Conservation (phyloP, 2,888 invertebrate species). For the Rhorus exstirpatorius region DNA sequence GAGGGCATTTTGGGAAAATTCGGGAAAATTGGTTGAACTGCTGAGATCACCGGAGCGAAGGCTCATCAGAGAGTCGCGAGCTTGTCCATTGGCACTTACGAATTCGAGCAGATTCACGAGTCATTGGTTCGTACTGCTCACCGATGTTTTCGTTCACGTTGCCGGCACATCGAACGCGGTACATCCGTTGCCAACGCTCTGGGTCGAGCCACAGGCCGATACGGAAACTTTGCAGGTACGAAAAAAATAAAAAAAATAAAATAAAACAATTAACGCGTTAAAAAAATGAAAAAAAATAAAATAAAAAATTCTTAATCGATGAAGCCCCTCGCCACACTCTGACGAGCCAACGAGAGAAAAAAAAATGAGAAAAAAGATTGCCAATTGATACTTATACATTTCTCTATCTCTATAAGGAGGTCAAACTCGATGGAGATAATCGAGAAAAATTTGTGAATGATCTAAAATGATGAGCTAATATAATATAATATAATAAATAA, state of each 20-base stretch:
- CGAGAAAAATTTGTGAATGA: too few species aligned
- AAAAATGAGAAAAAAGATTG: too few species aligned
- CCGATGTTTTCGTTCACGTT: conserved; percentile 93
- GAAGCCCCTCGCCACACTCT: too few species aligned
- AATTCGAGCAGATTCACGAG: conserved; percentile 92
- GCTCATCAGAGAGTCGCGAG: conserved; percentile 92
- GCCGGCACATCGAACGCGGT: conserved; percentile 89
- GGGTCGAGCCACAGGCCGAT: conserved; percentile 92
- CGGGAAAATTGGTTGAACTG: conserved; percentile 89
- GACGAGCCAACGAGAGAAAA: too few species aligned
- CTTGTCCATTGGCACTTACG: conserved; percentile 90
- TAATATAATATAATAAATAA: too few species aligned
- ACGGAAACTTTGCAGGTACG: conserved; percentile 88
- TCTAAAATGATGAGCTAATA: too few species aligned
- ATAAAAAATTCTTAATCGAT: too few species aligned
- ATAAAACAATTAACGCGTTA: not conserved
- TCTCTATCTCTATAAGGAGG: too few species aligned
- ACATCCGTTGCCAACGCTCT: conserved; percentile 91
- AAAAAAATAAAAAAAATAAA: conserved; percentile 44
- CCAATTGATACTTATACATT: too few species aligned
- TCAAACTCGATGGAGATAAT: too few species aligned
- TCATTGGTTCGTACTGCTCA: conserved; percentile 93
- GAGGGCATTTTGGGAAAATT: conserved; percentile 91
- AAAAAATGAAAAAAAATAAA: too few species aligned
- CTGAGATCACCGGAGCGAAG: conserved; percentile 90